A percentile compares a stretch with the other conserved stretches of the same genome.
These are phyloP conservation scores for Salvelinus sp. DNA, from an alignment of 2,113 vertebrate genomes.

Conservation along the genomic window DNA sequence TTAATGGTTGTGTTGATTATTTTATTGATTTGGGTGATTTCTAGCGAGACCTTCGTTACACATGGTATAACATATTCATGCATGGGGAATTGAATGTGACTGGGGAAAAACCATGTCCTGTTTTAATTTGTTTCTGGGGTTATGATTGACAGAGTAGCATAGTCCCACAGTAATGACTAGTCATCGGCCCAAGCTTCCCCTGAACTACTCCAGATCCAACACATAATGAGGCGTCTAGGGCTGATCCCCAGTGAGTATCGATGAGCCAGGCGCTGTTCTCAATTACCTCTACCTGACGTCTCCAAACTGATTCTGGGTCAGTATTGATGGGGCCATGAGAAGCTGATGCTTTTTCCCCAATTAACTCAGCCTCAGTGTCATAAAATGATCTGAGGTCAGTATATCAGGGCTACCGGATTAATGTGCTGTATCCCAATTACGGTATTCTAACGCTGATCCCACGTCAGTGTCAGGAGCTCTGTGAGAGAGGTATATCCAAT, in stretches of 20 bases:
- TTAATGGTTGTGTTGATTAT: conserved; percentile 19
- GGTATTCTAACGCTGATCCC: conserved; percentile 46
- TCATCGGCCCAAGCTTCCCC: conserved; percentile 10
- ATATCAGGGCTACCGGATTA: conserved; percentile 46
- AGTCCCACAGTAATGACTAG: conserved; percentile 43
- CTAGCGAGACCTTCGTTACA: neutral
- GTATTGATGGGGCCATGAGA: conserved; percentile 47
- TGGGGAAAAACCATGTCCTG: neutral
- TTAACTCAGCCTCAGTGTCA: conserved; percentile 56
- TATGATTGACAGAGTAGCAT: conserved; percentile 4
- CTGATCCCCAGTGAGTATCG: conserved; percentile 56
- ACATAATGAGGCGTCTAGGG: conserved; percentile 59
- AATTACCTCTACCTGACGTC: conserved; percentile 38
- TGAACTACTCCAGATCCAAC: conserved; percentile 24
- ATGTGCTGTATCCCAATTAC: conserved; percentile 60
- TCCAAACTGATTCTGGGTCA: conserved; percentile 52
- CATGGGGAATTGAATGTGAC: conserved; percentile 3
- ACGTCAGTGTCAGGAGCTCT: conserved; percentile 40
- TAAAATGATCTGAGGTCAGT: conserved; percentile 39
- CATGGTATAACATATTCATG: neutral
- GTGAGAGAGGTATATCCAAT: conserved; percentile 60
- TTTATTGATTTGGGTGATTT: conserved; percentile 25
- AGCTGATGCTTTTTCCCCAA: conserved; percentile 48
- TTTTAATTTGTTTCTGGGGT: conserved; percentile 2
- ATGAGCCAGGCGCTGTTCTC: conserved; percentile 43